These are phyloP conservation scores for Aphrocallistes beatrix DNA, from an alignment of 37 sponge, comb jelly and placozoan species.

Conservation along the genomic window DNA sequence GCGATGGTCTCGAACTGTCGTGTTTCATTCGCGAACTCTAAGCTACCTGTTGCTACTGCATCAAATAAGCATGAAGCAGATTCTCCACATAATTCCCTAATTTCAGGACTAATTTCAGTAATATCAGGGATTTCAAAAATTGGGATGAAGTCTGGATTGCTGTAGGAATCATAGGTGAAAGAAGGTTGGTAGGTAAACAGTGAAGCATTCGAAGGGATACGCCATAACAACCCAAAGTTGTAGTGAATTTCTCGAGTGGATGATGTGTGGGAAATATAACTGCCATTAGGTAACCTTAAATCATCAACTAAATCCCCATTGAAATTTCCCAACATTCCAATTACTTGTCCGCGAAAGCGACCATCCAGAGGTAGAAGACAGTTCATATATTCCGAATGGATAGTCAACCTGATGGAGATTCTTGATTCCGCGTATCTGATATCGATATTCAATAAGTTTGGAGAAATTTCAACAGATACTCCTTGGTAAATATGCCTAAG, in stretches of 20 bases:
- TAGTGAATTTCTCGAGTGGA: not conserved
- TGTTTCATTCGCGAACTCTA: not conserved
- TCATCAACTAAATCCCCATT: not conserved
- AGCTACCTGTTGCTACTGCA: not conserved
- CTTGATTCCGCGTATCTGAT: no score
- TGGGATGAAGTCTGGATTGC: not conserved
- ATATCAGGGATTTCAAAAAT: not conserved
- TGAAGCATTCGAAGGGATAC: not conserved
- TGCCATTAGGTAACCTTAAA: not conserved
- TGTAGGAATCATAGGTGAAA: not conserved
- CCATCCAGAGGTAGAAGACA: not conserved
- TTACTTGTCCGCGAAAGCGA: not conserved
- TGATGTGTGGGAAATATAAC: not conserved
- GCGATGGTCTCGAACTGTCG: not conserved
- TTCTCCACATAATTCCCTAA: not conserved
- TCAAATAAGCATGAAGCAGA: not conserved
- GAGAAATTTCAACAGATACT: no score
- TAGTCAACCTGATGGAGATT: not conserved
- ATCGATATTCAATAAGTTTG: no score
- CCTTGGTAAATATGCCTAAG: no score
- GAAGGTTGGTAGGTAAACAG: not conserved
- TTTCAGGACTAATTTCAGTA: not conserved
- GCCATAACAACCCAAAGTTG: not conserved
- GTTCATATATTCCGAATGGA: not conserved
- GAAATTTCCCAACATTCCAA: not conserved